These are phyloP conservation scores for Ophion ventricosus DNA, from an alignment of 2,888 invertebrate species.

Conservation along the genomic window DNA sequence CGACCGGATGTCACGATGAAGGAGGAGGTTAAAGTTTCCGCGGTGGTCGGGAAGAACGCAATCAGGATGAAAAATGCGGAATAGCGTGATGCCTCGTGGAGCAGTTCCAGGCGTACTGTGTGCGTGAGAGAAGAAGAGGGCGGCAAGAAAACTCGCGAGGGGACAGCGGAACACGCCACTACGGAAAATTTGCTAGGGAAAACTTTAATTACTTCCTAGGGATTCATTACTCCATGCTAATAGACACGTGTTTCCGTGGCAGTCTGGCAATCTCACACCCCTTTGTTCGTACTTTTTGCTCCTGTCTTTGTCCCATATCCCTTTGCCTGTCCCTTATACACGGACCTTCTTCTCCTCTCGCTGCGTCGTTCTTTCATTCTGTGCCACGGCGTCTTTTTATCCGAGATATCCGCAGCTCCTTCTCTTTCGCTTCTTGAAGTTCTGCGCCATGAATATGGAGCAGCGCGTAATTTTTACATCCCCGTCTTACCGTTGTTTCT, in stretches of 20 bases:
- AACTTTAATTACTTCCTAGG: conserved; percentile 81
- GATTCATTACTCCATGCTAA: conserved; percentile 81
- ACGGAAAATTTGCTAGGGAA: conserved; percentile 75
- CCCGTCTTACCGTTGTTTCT: conserved; percentile 47
- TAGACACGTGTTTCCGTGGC: conserved; percentile 77
- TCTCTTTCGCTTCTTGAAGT: conserved; percentile 72
- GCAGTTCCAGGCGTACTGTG: conserved; percentile 29
- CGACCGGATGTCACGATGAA: conserved; percentile 51
- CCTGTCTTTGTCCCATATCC: conserved; percentile 6
- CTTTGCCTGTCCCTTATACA: conserved; percentile 4
- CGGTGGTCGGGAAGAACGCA: conserved; percentile 33
- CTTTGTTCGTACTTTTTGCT: conserved; percentile 21
- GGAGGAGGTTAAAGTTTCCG: conserved; percentile 52
- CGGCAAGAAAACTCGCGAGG: conserved; percentile 37
- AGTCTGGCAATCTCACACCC: conserved; percentile 57
- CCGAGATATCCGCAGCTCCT: conserved; percentile 28
- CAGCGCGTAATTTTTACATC: conserved; percentile 70
- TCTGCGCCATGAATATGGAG: conserved; percentile 77
- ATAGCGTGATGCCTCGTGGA: conserved; percentile 34
- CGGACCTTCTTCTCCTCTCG: background rate
- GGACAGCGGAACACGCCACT: conserved; percentile 53
- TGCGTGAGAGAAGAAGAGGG: conserved; percentile 21
- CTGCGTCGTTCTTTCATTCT: background rate
- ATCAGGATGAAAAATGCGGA: conserved; percentile 62
- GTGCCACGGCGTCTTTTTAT: conserved; percentile 11